phyloP scores from a whole-genome alignment of 1,140 invertebrate genomes.

The Chrysopa pallens region DNA sequence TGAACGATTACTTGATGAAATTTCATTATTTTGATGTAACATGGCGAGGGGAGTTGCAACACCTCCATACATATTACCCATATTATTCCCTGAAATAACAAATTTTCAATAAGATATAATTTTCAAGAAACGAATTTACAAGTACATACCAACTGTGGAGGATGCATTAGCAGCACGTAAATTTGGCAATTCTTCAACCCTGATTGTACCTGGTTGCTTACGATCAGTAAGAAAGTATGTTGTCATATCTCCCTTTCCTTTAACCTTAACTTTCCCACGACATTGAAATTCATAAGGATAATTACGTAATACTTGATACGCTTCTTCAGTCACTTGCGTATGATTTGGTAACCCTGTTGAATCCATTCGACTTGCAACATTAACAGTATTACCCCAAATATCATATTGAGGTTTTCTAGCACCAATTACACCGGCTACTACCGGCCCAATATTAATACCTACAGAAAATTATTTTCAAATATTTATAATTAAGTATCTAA shows the following conservation, averaged over 20 bases:
- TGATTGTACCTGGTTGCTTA: slow-evolving; percentile 33
- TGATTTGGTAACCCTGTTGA: slow-evolving; percentile 70
- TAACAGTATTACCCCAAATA: slow-evolving; percentile 93
- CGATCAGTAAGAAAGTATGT: slow-evolving; percentile 73
- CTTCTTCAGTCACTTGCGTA: slow-evolving; percentile 74
- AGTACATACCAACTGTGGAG: neutral
- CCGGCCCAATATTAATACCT: slow-evolving; percentile 83
- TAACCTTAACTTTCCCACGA: slow-evolving; percentile 75
- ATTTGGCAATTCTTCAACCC: slow-evolving; percentile 29
- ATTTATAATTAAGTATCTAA: neutral
- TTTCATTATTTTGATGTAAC: slow-evolving; percentile 32
- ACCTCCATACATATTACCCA: slow-evolving; percentile 38
- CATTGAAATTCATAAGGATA: slow-evolving; percentile 63
- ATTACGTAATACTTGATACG: slow-evolving; percentile 49
- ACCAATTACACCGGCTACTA: slow-evolving; percentile 87
- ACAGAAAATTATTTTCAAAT: slow-evolving; percentile 3
- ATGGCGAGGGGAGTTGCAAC: slow-evolving; percentile 48
- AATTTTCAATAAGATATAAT: no score
- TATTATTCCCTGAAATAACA: neutral
- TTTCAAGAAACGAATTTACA: neutral
- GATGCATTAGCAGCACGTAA: slow-evolving; percentile 1
- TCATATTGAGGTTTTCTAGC: slow-evolving; percentile 90
- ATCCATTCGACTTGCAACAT: slow-evolving; percentile 81
- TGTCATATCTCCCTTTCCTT: slow-evolving; percentile 87
- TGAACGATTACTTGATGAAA: slow-evolving; percentile 13